Evolutionary conservation across 2,888 invertebrate species (phyloP).

Genomic region (Drosophila niveifrons): DNA sequence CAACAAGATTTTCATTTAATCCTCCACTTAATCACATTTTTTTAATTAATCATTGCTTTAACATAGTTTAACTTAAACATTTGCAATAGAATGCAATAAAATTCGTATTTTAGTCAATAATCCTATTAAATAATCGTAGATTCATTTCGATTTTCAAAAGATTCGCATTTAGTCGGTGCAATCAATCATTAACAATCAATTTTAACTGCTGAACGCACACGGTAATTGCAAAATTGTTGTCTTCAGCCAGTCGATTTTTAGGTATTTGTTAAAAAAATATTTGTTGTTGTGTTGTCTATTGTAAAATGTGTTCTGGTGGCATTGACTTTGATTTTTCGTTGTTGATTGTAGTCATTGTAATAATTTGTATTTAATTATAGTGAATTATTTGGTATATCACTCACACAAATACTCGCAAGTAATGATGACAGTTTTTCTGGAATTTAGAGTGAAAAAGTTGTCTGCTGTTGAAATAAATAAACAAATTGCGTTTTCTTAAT

Average conservation of each 20-base stretch:
- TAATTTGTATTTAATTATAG: slow-evolving; percentile 41
- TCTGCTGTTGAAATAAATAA: slow-evolving; percentile 3
- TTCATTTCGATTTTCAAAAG: background rate
- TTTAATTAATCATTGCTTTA: no score
- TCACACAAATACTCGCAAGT: background rate
- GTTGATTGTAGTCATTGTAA: slow-evolving; percentile 33
- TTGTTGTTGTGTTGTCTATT: background rate
- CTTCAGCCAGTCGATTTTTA: slow-evolving; percentile 9
- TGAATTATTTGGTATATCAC: slow-evolving; percentile 31
- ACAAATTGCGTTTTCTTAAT: slow-evolving; percentile 16
- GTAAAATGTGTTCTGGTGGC: slow-evolving; percentile 30
- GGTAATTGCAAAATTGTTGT: slow-evolving; percentile 36
- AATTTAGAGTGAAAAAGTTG: no score
- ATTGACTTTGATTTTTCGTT: slow-evolving; percentile 53
- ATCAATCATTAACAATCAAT: slow-evolving; percentile 20
- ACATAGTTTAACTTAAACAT: no score
- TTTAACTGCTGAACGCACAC: slow-evolving; percentile 32
- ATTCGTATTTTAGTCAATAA: no score
- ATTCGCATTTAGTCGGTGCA: background rate
- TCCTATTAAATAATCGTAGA: background rate
- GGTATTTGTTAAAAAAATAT: slow-evolving; percentile 21
- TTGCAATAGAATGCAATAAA: no score
- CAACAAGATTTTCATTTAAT: no score
- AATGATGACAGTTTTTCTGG: background rate
- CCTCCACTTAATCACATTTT: no score